Evolutionary conservation across 1,140 invertebrate genomes (phyloP).

Genomic region (Bicyclus anynana): DNA sequence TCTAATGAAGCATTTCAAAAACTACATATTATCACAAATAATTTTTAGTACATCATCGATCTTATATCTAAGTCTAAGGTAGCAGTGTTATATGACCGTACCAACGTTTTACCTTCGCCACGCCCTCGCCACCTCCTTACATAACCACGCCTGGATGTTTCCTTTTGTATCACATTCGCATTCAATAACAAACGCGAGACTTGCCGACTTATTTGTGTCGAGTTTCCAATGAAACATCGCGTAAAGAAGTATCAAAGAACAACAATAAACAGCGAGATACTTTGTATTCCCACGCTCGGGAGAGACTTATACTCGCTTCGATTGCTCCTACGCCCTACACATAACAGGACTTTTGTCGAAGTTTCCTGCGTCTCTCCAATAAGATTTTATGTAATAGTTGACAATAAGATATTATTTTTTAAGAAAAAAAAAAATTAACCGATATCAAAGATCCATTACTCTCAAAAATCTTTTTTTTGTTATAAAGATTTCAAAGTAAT

Average conservation of each 20-base stretch:
- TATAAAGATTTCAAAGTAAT: too few relatives aligned
- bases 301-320: conserved; percentile 18
- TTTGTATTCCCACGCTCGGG: conserved; percentile 14
- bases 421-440: too few relatives aligned
- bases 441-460: too few relatives aligned
- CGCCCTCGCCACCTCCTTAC: background rate
- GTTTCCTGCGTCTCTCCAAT: conserved; percentile 7
- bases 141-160: background rate
- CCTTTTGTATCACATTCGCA: background rate
- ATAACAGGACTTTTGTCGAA: conserved; percentile 12
- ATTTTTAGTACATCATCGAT: too few relatives aligned
- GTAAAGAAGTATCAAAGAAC: conserved; percentile 7
- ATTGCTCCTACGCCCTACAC: conserved; percentile 14
- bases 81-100: too few relatives aligned
- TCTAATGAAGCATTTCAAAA: too few relatives aligned
- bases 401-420: background rate
- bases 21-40: too few relatives aligned
- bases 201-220: background rate
- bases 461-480: too few relatives aligned
- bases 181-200: background rate
- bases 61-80: too few relatives aligned
- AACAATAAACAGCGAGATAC: conserved; percentile 7
- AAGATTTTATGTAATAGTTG: background rate
- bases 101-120: too few relatives aligned
- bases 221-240: conserved; percentile 2